These are phyloP conservation scores for Chalcosyrphus nemorum DNA, from an alignment of 2,888 invertebrate species.

Conservation along the genomic window DNA sequence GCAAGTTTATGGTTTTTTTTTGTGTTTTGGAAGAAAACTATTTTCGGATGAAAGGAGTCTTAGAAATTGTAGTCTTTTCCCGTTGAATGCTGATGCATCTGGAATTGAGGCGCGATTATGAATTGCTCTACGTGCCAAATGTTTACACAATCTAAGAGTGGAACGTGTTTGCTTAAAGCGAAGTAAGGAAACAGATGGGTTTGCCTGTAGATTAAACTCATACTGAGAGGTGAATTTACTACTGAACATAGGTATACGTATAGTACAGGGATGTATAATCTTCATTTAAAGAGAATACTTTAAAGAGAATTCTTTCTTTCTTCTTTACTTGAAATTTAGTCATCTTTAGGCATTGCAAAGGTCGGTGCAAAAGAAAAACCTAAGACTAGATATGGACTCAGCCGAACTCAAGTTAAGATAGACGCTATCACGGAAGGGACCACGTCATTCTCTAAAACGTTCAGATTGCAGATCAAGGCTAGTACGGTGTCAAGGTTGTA, in stretches of 20 bases:
- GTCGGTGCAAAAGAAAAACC: too few relatives aligned
- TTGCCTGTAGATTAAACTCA: neutral
- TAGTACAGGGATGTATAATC: neutral
- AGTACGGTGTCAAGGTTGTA: too few relatives aligned
- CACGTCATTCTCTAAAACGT: too few relatives aligned
- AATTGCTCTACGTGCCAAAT: slow-evolving; percentile 58
- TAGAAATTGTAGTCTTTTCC: slow-evolving; percentile 57
- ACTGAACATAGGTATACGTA: neutral
- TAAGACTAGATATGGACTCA: too few relatives aligned
- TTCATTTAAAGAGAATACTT: neutral
- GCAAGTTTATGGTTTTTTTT: slow-evolving; percentile 38
- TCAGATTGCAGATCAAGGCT: too few relatives aligned
- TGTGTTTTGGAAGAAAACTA: slow-evolving; percentile 38
- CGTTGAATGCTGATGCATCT: slow-evolving; percentile 60
- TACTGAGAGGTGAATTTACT: neutral
- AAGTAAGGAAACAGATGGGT: slow-evolving; percentile 12
- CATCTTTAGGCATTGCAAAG: too few relatives aligned
- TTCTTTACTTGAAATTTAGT: too few relatives aligned
- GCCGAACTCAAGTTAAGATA: too few relatives aligned
- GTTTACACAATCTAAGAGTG: slow-evolving; percentile 48
- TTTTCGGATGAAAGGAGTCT: slow-evolving; percentile 58
- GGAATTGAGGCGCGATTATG: slow-evolving; percentile 70
- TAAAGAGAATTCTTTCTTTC: neutral
- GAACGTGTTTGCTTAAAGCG: slow-evolving; percentile 43
- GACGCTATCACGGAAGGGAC: too few relatives aligned